Evolutionary conservation across 2,797 vertebrate species (phyloP).

Genomic region (Crenuchus spilurus): DNA sequence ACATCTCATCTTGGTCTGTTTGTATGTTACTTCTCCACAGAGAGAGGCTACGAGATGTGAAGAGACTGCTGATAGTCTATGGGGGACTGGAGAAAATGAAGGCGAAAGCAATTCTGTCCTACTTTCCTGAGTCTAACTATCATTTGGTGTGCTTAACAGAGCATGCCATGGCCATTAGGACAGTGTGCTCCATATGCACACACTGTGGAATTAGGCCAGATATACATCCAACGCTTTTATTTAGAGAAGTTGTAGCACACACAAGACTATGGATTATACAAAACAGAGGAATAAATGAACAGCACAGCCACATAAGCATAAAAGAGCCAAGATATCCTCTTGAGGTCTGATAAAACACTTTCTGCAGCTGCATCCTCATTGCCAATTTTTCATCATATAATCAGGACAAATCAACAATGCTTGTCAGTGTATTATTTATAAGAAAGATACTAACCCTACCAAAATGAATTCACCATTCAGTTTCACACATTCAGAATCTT

Average conservation of each 20-base stretch:
- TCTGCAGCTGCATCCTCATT: neutral
- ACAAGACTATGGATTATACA: neutral
- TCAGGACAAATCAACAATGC: neutral
- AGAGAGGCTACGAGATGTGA: slow-evolving; percentile 30
- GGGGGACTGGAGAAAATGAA: slow-evolving; percentile 21
- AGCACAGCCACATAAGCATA: too few relatives aligned
- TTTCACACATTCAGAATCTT: too few relatives aligned
- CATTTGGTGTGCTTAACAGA: slow-evolving; percentile 7
- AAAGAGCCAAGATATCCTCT: neutral
- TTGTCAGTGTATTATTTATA: too few relatives aligned
- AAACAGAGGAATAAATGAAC: neutral
- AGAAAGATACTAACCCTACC: too few relatives aligned
- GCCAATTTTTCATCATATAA: neutral
- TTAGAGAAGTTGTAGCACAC: slow-evolving; percentile 1
- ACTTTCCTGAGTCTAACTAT: slow-evolving; percentile 36
- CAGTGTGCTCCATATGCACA: neutral
- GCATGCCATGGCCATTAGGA: slow-evolving; percentile 9
- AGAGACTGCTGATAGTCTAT: slow-evolving; percentile 30
- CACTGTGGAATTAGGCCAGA: slow-evolving; percentile 27
- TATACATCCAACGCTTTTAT: neutral
- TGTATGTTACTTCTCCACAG: slow-evolving; percentile 38
- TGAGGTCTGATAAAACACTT: neutral
- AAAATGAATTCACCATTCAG: too few relatives aligned
- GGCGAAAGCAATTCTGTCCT: slow-evolving; percentile 34
- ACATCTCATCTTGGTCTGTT: slow-evolving; percentile 44